Percentiles rank a stretch among this genome's conserved stretches.
Evolutionary conservation across 1,140 invertebrate genomes (phyloP).

Genomic region (Limonius californicus): DNA sequence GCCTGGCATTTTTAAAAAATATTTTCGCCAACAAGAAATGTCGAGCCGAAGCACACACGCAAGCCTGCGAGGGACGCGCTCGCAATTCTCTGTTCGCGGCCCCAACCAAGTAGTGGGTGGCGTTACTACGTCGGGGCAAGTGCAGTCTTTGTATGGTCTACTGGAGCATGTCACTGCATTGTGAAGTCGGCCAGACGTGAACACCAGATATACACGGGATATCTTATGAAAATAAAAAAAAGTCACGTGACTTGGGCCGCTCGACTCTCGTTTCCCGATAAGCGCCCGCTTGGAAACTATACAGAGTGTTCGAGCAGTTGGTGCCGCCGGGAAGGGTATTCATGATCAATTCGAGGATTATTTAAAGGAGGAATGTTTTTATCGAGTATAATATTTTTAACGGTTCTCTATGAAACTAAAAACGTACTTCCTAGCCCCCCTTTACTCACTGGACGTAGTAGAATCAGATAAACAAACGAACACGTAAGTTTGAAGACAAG

Average conservation of each 20-base stretch:
- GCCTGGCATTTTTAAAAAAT: neutral
- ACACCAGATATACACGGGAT: neutral
- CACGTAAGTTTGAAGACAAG: too few species aligned
- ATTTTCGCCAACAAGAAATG: neutral
- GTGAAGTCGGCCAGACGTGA: neutral
- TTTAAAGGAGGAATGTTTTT: too few species aligned
- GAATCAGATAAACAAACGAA: too few species aligned
- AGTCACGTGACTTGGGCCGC: neutral
- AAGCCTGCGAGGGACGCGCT: neutral
- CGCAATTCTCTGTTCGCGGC: neutral
- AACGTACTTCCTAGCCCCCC: too few species aligned
- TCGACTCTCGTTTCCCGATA: neutral
- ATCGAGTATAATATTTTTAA: too few species aligned
- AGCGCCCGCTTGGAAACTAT: neutral
- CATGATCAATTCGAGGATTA: too few species aligned
- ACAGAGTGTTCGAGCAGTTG: neutral
- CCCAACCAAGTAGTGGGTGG: neutral
- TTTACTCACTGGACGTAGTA: too few species aligned
- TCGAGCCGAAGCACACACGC: neutral
- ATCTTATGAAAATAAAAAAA: neutral
- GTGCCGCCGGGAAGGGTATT: too few species aligned
- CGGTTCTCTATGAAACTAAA: too few species aligned
- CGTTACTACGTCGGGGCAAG: neutral
- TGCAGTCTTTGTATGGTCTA: neutral
- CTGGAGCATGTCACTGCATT: slow-evolving; percentile 1